Base-by-base conservation (phyloP, 2,113 vertebrate genomes). In the Mesocricetus auratus region DNA sequence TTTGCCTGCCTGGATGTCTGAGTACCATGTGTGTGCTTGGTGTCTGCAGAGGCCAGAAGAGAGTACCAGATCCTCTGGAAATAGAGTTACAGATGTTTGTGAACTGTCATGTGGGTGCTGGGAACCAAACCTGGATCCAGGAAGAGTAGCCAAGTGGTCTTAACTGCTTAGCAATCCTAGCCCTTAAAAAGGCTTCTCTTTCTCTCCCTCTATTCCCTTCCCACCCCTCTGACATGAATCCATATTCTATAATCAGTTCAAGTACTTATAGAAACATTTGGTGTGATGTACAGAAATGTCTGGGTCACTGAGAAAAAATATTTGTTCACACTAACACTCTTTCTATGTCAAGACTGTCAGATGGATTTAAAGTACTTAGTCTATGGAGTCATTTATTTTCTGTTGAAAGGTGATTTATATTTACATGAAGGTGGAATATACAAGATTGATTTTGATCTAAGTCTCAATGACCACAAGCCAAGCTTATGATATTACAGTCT, bases 401-500 rank as follows among this genome's bases (percentile, higher is more conserved):
- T 90, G 5, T 94, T 91, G 60, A 75, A 87, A 90, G 95, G 36
- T 81, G 33, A 29, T 89, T 91, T 26, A 6, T 73, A 77, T 94
- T 91, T 96, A 91, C 1, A 71, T 31, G 47, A 47, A 64, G 39
- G 60, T 50, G 19, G 73, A 69, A 8, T 17, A 86, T 7, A 56
- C 7, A 73, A 58, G 10, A 15, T 33, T 75, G 56, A 62, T 77
- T n/a, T 86, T 66, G 82, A n/a, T 64, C 39, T 75, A 88, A 58
- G 13, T 75, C 50, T 88, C 88, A 58, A 24, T 64, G 60, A 68
- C 45, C 33, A 36, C 6, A 24, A 36, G 45, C 31, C 86, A 71
- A 77, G 24, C 24, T 95, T 31, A n/a, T 15, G 50, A 58, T 85
- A n/a, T 69, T 39, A 42, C 0, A 71, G 13, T 79, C n/a, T 12